Evolutionary conservation across 1,140 invertebrate genomes (phyloP).

Genomic region (Cheumatopsyche charites): DNA sequence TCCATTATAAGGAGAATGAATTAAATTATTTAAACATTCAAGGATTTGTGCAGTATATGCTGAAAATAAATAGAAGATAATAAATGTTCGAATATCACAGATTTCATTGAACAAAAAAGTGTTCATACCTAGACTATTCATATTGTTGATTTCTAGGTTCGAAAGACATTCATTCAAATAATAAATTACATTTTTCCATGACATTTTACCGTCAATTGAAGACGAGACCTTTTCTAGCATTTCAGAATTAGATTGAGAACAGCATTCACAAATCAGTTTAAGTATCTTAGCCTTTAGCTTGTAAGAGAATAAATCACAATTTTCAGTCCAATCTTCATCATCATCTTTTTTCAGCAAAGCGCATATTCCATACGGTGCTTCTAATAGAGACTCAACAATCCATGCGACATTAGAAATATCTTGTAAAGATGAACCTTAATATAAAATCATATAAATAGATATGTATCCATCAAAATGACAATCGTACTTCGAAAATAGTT

Average conservation of each 20-base stretch:
- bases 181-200: conserved; percentile 54
- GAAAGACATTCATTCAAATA: conserved; percentile 55
- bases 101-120: conserved; percentile 47
- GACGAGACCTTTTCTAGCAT: too few species aligned
- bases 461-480: background rate
- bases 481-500: too few species aligned
- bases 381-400: conserved; percentile 40
- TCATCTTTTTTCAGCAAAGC: conserved; percentile 35
- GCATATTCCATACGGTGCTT: conserved; percentile 38
- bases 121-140: conserved; percentile 57
- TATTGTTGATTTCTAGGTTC: conserved; percentile 57
- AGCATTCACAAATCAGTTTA: conserved; percentile 35
- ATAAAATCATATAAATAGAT: background rate
- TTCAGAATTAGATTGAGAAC: conserved; percentile 8
- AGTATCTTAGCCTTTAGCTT: conserved; percentile 12
- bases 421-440: background rate
- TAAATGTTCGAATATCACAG: too few species aligned
- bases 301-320: conserved; percentile 12
- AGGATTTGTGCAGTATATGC: conserved; percentile 43
- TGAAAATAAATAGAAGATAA: conserved; percentile 36
- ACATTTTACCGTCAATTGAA: background rate
- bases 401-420: conserved; percentile 8
- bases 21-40: conserved; percentile 40
- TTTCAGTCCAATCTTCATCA: conserved; percentile 34
- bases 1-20: conserved; percentile 16